phyloP scores from a whole-genome alignment of 2,888 invertebrate species.

The Microchrysa polita region DNA sequence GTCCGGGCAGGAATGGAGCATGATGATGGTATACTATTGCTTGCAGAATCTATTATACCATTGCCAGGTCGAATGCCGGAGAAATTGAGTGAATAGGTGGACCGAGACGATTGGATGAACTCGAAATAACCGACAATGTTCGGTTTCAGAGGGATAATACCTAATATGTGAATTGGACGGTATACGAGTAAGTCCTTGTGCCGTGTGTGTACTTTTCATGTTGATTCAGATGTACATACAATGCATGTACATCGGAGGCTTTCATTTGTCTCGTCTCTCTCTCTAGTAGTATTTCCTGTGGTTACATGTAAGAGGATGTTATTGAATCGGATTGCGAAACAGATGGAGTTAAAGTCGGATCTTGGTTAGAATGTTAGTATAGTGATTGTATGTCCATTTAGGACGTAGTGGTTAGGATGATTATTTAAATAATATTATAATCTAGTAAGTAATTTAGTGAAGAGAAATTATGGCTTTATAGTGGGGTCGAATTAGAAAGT shows the following conservation, averaged over 20 bases:
- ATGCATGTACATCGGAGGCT: background rate
- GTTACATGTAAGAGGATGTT: background rate
- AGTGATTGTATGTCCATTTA: no score
- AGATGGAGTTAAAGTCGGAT: no score
- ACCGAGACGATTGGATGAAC: no score
- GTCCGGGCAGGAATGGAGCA: background rate
- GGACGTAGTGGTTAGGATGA: no score
- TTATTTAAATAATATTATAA: no score
- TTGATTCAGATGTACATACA: conserved; percentile 3
- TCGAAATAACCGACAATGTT: conserved; percentile 1
- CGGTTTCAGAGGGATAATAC: conserved; percentile 2
- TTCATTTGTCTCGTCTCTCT: background rate
- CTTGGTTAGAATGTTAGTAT: no score
- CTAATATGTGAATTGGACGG: conserved; percentile 5
- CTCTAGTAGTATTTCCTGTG: background rate
- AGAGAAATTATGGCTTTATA: no score
- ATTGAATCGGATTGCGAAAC: background rate
- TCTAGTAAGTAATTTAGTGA: no score
- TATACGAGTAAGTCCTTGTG: background rate
- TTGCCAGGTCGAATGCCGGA: no score
- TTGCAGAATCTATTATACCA: no score
- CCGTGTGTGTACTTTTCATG: conserved; percentile 1
- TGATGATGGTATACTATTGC: no score
- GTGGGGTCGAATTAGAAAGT: no score
- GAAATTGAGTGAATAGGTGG: background rate